Percentiles rank a stretch among this genome's conserved stretches.
phyloP scores from a whole-genome alignment of 2,113 vertebrate species.

The Xyliphius kryptos region DNA sequence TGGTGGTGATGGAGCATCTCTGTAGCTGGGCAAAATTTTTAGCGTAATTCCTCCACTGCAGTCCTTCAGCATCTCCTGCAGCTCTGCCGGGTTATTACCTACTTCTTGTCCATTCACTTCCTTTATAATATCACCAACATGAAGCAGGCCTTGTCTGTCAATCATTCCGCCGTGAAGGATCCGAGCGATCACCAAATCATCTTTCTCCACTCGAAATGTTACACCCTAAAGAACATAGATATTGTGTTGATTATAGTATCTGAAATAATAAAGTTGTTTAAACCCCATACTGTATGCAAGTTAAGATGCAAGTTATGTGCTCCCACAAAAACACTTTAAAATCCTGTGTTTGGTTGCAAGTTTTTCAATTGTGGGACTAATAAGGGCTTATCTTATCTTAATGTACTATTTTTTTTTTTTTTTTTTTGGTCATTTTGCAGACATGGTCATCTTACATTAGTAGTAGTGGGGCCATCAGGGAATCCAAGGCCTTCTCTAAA shows the following conservation, averaged over 20 bases:
- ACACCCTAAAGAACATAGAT: conserved; percentile 70
- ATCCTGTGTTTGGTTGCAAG: no score
- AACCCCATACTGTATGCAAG: no score
- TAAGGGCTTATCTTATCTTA: not conserved
- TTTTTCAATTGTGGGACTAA: no score
- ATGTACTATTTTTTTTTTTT: no score
- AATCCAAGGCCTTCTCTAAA: no score
- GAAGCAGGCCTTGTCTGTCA: conserved; percentile 91
- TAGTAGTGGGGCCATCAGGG: no score
- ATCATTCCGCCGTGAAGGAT: conserved; percentile 97
- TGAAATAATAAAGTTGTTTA: no score
- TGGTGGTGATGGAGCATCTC: conserved; percentile 79
- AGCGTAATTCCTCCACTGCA: conserved; percentile 91
- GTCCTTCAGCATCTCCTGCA: conserved; percentile 90
- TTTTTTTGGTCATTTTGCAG: no score
- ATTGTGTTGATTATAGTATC: no score
- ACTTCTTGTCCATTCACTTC: conserved; percentile 97
- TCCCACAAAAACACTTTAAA: no score
- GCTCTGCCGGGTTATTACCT: conserved; percentile 87
- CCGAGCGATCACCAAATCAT: conserved; percentile 88
- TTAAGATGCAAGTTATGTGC: no score
- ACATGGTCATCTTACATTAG: no score
- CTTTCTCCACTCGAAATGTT: conserved; percentile 92
- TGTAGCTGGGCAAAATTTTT: conserved; percentile 95
- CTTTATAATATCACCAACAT: conserved; percentile 95